Percentiles rank a stretch among this genome's conserved stretches.
phyloP scores from a whole-genome alignment of 1,140 invertebrate species.

The Metopolophium dirhodum region DNA sequence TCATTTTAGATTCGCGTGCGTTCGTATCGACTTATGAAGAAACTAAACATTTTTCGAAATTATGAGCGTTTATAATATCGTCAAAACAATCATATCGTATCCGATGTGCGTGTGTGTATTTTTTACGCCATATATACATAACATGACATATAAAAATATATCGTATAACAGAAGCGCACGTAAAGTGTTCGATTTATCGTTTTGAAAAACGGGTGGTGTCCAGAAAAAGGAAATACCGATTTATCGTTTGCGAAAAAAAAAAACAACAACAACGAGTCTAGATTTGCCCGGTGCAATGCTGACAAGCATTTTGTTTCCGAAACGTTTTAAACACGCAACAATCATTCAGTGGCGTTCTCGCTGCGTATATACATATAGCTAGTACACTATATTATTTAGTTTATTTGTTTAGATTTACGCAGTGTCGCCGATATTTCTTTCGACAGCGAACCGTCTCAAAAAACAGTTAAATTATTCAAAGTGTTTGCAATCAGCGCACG shows the following conservation, averaged over 20 bases:
- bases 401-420: background rate
- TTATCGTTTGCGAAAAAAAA: background rate
- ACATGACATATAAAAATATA: background rate
- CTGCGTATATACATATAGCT: background rate
- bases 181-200: slow-evolving; percentile 29
- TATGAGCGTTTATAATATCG: background rate
- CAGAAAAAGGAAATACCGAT: background rate
- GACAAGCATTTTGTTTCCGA: slow-evolving; percentile 48
- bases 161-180: background rate
- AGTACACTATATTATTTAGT: background rate
- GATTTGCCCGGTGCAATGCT: background rate
- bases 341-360: slow-evolving; percentile 20
- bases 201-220: slow-evolving; percentile 5
- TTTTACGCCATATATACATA: background rate
- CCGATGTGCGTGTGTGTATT: background rate
- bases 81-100: background rate
- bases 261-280: background rate
- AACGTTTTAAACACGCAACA: slow-evolving; percentile 24
- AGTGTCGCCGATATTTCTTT: background rate
- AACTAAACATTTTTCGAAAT: background rate
- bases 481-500: background rate
- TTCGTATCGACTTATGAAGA: background rate
- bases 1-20: background rate
- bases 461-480: slow-evolving; percentile 12
- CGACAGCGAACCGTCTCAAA: background rate